Percentiles rank a stretch among this genome's conserved stretches.
Conservation (phyloP, 2,113 vertebrate genomes). For the Syrrhaptes paradoxus region DNA sequence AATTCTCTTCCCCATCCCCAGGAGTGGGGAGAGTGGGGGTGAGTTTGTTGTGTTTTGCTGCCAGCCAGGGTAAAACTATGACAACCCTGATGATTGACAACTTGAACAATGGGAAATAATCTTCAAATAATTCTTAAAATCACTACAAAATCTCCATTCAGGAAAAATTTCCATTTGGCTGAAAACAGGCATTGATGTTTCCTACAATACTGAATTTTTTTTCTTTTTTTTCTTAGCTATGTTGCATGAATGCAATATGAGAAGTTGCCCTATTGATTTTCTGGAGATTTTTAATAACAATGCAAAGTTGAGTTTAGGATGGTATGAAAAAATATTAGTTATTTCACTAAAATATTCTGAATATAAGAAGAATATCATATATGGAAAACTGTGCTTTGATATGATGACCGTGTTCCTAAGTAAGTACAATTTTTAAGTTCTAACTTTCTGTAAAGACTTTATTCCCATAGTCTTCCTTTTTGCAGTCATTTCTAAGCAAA, state of each 20-base stretch:
- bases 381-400: not conserved
- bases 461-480: rapidly evolving
- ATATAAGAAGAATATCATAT: not conserved
- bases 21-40: no score
- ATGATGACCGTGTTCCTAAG: not conserved
- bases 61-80: no score
- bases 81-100: not conserved
- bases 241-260: not conserved
- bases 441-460: not conserved
- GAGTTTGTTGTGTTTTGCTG: no score
- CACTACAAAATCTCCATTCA: not conserved
- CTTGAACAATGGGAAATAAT: not conserved
- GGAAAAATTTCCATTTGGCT: not conserved
- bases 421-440: not conserved
- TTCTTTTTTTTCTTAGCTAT: not conserved
- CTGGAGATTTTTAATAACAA: not conserved
- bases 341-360: not conserved
- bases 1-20: no score
- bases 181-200: not conserved
- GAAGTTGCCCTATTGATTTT: not conserved
- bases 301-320: not conserved
- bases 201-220: not conserved
- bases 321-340: not conserved
- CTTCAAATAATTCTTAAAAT: not conserved
- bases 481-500: not conserved